phyloP scores from a whole-genome alignment of 2,888 invertebrate genomes.

The Penaeus monodon region DNA sequence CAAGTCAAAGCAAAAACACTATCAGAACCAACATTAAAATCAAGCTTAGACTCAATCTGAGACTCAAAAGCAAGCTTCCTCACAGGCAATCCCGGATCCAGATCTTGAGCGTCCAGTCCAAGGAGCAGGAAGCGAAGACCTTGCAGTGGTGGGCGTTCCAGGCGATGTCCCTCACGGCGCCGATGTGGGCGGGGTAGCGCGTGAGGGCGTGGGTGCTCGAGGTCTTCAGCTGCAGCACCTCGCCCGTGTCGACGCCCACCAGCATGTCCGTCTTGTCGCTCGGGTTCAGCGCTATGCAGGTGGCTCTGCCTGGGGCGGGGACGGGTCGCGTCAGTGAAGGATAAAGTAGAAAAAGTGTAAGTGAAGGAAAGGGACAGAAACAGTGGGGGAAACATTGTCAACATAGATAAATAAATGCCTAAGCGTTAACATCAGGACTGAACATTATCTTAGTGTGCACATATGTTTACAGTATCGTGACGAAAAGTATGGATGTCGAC shows the following conservation, averaged over 20 bases:
- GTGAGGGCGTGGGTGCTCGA: constrained; percentile 68
- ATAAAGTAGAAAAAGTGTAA: neutral
- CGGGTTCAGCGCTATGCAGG: constrained; percentile 90
- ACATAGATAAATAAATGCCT: too few species aligned
- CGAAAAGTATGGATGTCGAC: too few species aligned
- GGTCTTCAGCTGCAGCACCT: constrained; percentile 88
- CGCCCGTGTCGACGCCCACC: constrained; percentile 93
- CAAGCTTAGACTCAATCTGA: too few species aligned
- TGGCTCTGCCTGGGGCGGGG: constrained; percentile 79
- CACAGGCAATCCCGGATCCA: constrained; percentile 69
- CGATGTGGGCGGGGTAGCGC: constrained; percentile 69
- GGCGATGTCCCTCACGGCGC: constrained; percentile 70
- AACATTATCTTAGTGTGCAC: too few species aligned
- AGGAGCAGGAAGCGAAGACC: constrained; percentile 72
- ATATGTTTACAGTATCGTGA: too few species aligned
- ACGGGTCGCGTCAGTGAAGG: neutral
- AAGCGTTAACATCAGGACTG: too few species aligned
- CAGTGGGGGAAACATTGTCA: too few species aligned
- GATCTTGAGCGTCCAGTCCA: constrained; percentile 72
- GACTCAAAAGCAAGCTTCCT: too few species aligned
- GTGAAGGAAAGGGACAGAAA: too few species aligned
- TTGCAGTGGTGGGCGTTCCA: constrained; percentile 72
- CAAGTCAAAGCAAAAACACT: too few species aligned
- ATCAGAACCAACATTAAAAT: too few species aligned
- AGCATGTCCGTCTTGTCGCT: constrained; percentile 83